Evolutionary conservation across 2,888 invertebrate genomes (phyloP).

Genomic region (Zhuqinia jingwanae): DNA sequence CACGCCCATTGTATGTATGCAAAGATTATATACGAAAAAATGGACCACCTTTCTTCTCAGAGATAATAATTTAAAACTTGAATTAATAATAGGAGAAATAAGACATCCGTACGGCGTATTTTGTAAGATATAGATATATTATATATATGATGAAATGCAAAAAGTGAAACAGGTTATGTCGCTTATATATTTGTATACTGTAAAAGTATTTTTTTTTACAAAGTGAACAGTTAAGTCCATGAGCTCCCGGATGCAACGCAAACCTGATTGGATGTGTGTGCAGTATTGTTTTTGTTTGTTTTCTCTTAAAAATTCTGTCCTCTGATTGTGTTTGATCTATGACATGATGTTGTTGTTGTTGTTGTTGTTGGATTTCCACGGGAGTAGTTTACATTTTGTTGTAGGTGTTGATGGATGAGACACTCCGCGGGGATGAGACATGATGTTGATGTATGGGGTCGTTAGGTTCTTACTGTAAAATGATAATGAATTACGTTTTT

Average conservation of each 20-base stretch:
- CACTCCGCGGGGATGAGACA: slow-evolving; percentile 66
- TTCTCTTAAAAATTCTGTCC: slow-evolving; percentile 59
- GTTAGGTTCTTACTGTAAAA: slow-evolving; percentile 73
- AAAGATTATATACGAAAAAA: slow-evolving; percentile 61
- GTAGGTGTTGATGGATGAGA: slow-evolving; percentile 57
- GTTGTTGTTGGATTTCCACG: slow-evolving; percentile 64
- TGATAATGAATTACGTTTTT: slow-evolving; percentile 70
- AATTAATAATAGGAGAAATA: slow-evolving; percentile 63
- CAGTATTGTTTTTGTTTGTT: slow-evolving; percentile 43
- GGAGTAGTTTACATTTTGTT: slow-evolving; percentile 44
- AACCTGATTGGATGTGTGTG: slow-evolving; percentile 72
- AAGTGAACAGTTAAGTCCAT: slow-evolving; percentile 61
- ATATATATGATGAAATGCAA: slow-evolving; percentile 70
- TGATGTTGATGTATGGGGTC: slow-evolving; percentile 69
- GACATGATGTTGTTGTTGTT: slow-evolving; percentile 5
- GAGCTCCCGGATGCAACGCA: slow-evolving; percentile 71
- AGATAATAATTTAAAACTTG: slow-evolving; percentile 64
- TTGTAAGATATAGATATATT: neutral
- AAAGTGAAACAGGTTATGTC: slow-evolving; percentile 72
- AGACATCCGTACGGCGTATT: slow-evolving; percentile 67
- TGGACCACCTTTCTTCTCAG: slow-evolving; percentile 63
- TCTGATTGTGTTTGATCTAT: slow-evolving; percentile 72
- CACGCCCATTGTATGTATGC: slow-evolving; percentile 54
- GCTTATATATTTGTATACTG: slow-evolving; percentile 39
- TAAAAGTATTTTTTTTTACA: slow-evolving; percentile 32